Conservation (phyloP, 2,113 vertebrate species). For the Maccullochella peelii region DNA sequence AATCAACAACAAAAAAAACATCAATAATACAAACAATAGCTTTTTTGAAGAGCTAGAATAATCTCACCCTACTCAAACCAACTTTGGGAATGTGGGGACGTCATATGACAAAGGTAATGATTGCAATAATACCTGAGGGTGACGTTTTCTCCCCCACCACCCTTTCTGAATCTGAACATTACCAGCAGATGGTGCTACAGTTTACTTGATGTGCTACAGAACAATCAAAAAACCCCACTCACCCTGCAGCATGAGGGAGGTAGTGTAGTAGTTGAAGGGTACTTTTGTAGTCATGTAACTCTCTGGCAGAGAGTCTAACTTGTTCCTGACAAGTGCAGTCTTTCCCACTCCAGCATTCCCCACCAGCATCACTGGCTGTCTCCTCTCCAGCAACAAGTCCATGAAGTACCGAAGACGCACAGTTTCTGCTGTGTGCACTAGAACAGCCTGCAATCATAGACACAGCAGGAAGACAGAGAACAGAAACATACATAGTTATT, state of each 20-base stretch:
- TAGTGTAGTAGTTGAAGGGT: constrained; percentile 80
- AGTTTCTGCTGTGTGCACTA: constrained; percentile 80
- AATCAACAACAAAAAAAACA: not conserved
- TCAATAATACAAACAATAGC: not conserved
- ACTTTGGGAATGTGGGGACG: not conserved
- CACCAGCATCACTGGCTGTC: constrained; percentile 78
- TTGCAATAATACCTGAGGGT: too few relatives aligned
- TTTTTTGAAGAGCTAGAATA: not conserved
- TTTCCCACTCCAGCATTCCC: constrained; percentile 84
- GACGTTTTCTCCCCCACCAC: not conserved
- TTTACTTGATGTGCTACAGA: constrained; percentile 32
- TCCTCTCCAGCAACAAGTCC: constrained; percentile 84
- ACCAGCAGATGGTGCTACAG: constrained; percentile 79
- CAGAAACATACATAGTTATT: constrained; percentile 82
- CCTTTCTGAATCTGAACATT: not conserved
- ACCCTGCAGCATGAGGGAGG: constrained; percentile 76
- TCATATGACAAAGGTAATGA: not conserved
- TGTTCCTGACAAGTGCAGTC: constrained; percentile 79
- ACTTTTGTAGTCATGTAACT: constrained; percentile 76
- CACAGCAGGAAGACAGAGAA: constrained; percentile 74
- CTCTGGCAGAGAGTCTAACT: constrained; percentile 80
- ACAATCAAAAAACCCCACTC: constrained; percentile 32
- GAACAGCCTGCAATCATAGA: constrained; percentile 78
- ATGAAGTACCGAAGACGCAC: constrained; percentile 79
- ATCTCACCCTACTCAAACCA: not conserved